Conservation (phyloP, 2,888 invertebrate genomes). For the Spisula subtruncata region DNA sequence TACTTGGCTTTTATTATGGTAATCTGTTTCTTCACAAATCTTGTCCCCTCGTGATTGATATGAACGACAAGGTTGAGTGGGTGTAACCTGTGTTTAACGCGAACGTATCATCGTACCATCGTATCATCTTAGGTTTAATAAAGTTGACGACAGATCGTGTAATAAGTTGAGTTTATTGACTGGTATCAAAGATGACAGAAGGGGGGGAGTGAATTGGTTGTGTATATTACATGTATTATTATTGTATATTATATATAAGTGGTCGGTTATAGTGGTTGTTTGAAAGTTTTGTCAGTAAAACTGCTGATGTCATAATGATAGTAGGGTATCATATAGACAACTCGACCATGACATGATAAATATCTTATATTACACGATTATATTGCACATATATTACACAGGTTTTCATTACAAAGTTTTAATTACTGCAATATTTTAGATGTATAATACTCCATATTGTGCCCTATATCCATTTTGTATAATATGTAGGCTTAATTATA, state of each 20-base stretch:
- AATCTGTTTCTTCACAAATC: not conserved
- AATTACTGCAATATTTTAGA: not conserved
- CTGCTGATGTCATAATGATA: slow-evolving; percentile 38
- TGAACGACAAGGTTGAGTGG: not conserved
- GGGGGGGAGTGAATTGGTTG: not conserved
- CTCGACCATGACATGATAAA: too few relatives aligned
- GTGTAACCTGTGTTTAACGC: not conserved
- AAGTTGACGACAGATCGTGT: not conserved
- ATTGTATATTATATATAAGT: too few relatives aligned
- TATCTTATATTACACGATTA: not conserved
- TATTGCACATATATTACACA: not conserved
- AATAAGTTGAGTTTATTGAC: not conserved
- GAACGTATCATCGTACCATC: not conserved
- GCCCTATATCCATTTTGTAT: not conserved
- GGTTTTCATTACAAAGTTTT: not conserved
- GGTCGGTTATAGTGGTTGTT: not conserved
- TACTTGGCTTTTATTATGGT: slow-evolving; percentile 17
- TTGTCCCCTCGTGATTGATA: not conserved
- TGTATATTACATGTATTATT: not conserved
- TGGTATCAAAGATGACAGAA: not conserved
- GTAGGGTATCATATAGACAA: not conserved
- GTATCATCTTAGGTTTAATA: not conserved
- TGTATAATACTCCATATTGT: not conserved
- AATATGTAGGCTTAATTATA: not conserved
- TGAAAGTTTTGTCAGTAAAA: slow-evolving; percentile 5